phyloP scores from a whole-genome alignment of 2,888 invertebrate species.

The Dynastes tityus region DNA sequence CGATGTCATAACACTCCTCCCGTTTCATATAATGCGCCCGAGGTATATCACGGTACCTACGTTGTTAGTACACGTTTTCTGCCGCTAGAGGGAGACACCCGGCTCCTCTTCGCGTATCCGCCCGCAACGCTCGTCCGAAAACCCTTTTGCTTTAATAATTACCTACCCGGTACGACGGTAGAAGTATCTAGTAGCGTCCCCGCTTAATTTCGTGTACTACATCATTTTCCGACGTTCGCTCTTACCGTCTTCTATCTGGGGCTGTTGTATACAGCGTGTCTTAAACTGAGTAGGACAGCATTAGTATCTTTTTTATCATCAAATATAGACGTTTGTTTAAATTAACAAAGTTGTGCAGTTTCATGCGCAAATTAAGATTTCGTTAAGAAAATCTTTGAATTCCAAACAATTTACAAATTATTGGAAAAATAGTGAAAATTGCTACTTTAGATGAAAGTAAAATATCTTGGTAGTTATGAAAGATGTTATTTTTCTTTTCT shows the following conservation, averaged over 20 bases:
- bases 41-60: neutral
- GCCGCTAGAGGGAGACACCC: neutral
- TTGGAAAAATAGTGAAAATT: no score
- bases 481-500: no score
- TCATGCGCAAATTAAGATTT: no score
- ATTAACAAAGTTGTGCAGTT: no score
- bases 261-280: no score
- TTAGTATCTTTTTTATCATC: no score
- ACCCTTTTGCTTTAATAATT: constrained; percentile 25
- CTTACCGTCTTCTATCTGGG: constrained; percentile 19
- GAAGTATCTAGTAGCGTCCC: constrained; percentile 18
- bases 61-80: neutral
- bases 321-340: no score
- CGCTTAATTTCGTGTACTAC: constrained; percentile 39
- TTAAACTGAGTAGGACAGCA: no score
- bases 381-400: no score
- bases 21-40: neutral
- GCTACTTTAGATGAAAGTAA: no score
- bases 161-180: neutral
- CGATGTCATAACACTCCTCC: neutral
- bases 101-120: neutral
- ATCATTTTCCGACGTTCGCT: constrained; percentile 29
- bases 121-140: neutral
- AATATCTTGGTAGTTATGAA: no score
- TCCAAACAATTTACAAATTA: no score